Base-by-base conservation (phyloP, 2,888 invertebrate genomes). In the Steinernema scapterisci region DNA sequence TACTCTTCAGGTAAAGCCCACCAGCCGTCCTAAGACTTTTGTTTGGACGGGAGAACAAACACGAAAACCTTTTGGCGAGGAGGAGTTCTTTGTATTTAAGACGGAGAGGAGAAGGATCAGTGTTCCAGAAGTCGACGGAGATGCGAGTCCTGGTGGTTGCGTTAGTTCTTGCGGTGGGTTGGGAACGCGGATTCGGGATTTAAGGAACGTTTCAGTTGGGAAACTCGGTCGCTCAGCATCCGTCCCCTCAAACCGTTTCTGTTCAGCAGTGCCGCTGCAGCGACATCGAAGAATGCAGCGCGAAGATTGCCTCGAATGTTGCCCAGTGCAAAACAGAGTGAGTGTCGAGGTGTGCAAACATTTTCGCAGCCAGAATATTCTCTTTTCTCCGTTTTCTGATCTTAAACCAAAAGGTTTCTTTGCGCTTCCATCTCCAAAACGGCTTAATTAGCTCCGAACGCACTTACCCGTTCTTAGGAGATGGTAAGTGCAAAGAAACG, bases 191-290 rank as follows among this genome's bases (percentile, higher is more conserved):
- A 19, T 48, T 48, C 48, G 13, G 48, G 3, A 13, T 48, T 48
- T 48, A 48, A 16, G 5, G 3, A 48, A 16, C 63, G 27, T 63
- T 63, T 63, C 31, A 63, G 63, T 6, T 27, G 27, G 21, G 9
- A 3, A 1, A 1, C 11, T n/a, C 52, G 21, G 23, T 9, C 21
- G 31, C 63, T 9, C 63, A 52, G 52, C n/a, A 63, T 48, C n/a
- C 48, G 63, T 7, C 5, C 11, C 63, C 63, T 7, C 73, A 44
- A n/a, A 79, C 79, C 0, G 77, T 63, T 5, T 31, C 80, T 0
- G 83, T 82, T 25, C 82, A 81, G 46, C 84, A 84, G 75, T 84
- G 82, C 74, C 81, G 78, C 51, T 85, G 85, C 75, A 77, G 76
- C 5, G 85, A 85, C 43, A 77, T 85, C 70, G 84, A 84, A 6